These are phyloP conservation scores for Hippocampus mohnikei DNA, from an alignment of 2,113 vertebrate genomes.

Conservation along the genomic window DNA sequence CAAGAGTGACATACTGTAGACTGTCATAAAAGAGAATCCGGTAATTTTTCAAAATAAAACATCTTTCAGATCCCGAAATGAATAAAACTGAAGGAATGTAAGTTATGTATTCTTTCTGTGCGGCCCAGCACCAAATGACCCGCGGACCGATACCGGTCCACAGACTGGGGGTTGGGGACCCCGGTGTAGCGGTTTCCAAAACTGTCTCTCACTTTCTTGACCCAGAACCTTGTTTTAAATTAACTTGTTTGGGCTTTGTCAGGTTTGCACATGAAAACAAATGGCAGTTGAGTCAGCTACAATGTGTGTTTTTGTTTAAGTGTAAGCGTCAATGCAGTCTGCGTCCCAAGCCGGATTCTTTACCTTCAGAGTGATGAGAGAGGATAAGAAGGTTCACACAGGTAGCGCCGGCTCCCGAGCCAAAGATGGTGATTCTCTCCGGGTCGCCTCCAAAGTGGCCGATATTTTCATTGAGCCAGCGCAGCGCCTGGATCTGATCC, in stretches of 20 bases:
- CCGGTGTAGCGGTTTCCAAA: neutral
- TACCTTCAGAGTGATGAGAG: constrained; percentile 99
- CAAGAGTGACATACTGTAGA: too few relatives aligned
- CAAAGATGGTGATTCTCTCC: constrained; percentile 97
- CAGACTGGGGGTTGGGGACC: too few relatives aligned
- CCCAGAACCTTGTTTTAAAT: neutral
- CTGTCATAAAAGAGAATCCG: too few relatives aligned
- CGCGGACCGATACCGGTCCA: too few relatives aligned
- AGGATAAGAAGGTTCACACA: constrained; percentile 99
- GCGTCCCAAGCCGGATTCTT: constrained; percentile 34
- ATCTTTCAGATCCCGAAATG: too few relatives aligned
- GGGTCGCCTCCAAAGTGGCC: constrained; percentile 97
- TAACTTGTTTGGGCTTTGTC: neutral
- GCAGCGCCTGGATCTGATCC: constrained; percentile 96
- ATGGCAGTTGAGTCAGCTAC: neutral
- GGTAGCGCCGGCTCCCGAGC: constrained; percentile 95
- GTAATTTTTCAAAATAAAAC: too few relatives aligned
- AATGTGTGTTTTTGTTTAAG: constrained; percentile 3
- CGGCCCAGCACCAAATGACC: too few relatives aligned
- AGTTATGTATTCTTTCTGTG: too few relatives aligned
- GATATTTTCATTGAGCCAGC: constrained; percentile 99
- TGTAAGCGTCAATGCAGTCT: constrained; percentile 10
- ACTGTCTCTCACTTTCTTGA: neutral
- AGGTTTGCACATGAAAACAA: neutral
- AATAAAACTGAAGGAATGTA: too few relatives aligned